Evolutionary conservation across 2,113 vertebrate genomes (phyloP), one percentile per base, ranked within the genome.

Genomic region (Pungitius pungitius): DNA sequence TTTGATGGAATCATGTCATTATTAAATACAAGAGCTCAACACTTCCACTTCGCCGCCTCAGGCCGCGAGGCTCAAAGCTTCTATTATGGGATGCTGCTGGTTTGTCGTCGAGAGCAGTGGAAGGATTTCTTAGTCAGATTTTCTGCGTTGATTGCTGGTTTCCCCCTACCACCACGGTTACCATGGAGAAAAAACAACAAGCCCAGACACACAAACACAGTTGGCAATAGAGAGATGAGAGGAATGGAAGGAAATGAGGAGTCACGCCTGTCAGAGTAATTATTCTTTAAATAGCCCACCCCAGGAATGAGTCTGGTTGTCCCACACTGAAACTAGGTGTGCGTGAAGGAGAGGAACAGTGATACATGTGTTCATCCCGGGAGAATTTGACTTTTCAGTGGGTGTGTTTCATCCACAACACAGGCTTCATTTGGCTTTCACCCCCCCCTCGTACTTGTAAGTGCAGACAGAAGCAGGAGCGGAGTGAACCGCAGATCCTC

Each of bases 161-260:
- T 89, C 75, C 85, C 85, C 83, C 77, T 33, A 20, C 63, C 49
- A 18, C 69, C 49, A 18, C 69, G 0, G 85, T 93, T 88, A 45
- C 93, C 82, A 81, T 77, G 85, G 91, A 20, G 70, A 90, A 57
- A 1, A 18, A 57, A 65, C 45, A 49, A 49, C 69, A 54, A 68
- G 39, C 70, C 27, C 40, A 78, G 54, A 79, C 72, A 90, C 68
- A 82, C 66, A 88, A 83, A 84, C 76, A 79, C 54, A 59, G 68
- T 69, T 45, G 40, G 78, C n/a, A 82, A 66, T 71, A 77, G 54
- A 45, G 63, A 56, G 65, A 61, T 73, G 54, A 77, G 75, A 83
- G 68, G 83, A 87, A 83, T 73, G 69, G 67, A 78, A 80, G 82
- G 82, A 89, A 90, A 90, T 40, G 49, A 80, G 43, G 65, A 81